Evolutionary conservation across 2,888 invertebrate genomes (phyloP).

Genomic region (Labia minor): DNA sequence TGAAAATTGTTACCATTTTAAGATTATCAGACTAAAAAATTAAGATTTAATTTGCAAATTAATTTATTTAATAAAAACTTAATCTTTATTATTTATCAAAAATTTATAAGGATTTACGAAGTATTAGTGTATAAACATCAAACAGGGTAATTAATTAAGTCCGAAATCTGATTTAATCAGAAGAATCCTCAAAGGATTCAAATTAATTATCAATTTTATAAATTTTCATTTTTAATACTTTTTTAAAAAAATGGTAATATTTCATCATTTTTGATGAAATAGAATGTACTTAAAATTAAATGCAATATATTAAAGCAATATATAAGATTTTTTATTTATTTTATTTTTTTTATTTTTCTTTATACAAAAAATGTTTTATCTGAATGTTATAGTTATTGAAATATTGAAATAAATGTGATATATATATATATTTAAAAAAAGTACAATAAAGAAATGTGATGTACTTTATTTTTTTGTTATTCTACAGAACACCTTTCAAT

Average conservation of each 20-base stretch:
- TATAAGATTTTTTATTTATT: background rate
- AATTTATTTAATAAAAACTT: background rate
- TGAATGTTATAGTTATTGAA: background rate
- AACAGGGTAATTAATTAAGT: too few species aligned
- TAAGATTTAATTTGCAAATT: too few species aligned
- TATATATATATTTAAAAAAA: background rate
- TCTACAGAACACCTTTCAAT: background rate
- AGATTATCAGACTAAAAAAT: too few species aligned
- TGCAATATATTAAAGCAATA: constrained; percentile 4
- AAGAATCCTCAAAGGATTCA: too few species aligned
- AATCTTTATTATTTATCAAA: background rate
- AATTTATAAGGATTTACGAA: background rate
- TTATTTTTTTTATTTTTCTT: background rate
- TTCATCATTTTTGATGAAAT: too few species aligned
- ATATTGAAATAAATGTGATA: background rate
- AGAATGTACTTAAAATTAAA: background rate
- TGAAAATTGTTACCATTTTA: background rate
- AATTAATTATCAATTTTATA: too few species aligned
- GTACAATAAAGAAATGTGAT: background rate
- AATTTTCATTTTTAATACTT: too few species aligned
- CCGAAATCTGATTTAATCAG: too few species aligned
- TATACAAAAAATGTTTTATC: background rate
- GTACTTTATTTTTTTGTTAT: background rate
- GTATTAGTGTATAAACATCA: too few species aligned
- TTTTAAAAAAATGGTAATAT: too few species aligned